Evolutionary conservation across 2,113 vertebrate species (phyloP), one percentile per base, ranked within the genome.

Genomic region (Trogon melanurus): DNA sequence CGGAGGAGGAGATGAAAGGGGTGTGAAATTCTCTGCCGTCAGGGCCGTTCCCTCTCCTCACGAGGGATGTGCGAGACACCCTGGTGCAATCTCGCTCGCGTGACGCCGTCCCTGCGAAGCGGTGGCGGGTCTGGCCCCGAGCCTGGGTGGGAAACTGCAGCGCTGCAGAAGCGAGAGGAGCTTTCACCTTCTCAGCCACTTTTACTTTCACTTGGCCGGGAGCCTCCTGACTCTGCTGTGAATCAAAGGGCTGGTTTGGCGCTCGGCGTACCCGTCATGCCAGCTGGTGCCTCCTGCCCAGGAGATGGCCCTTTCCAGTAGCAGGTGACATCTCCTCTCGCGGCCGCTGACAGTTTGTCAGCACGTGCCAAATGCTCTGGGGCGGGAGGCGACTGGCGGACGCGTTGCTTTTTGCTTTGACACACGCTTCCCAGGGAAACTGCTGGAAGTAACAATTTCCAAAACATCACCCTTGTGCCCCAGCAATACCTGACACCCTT

Each of bases 161-260:
- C 0, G 6, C 36, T 29, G 88, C 57, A 38, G 19, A 30, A 26
- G 23, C 2, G 6, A 65, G 81, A 10, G 3, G 58, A 38, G 30
- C 70, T 84, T 75, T 66, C 72, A 72, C 19, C 66, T 57, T 34
- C 70, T 9, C 54, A 5, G 16, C 3, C 0, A 50, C 82, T 93
- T 96, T 92, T 66, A 32, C 96, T 95, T 93, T 94, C 85, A 10
- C 72, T 93, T 94, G 64, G 22, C 62, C 10, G 0, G 67, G 50
- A 73, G 71, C 79, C 36, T 79, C 79, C 58, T 9, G 51, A 29
- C 61, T 58, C 25, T 2, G 27, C 53, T 15, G 58, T 44, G 48
- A 61, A 27, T 44, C 1, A 1, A 69, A 79, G 62, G 50, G 69
- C 75, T 82, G 79, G 4, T 61, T 67, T 45, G 48, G 73, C 73